Conservation (phyloP, 2,888 invertebrate genomes). For the Spodoptera exigua region DNA sequence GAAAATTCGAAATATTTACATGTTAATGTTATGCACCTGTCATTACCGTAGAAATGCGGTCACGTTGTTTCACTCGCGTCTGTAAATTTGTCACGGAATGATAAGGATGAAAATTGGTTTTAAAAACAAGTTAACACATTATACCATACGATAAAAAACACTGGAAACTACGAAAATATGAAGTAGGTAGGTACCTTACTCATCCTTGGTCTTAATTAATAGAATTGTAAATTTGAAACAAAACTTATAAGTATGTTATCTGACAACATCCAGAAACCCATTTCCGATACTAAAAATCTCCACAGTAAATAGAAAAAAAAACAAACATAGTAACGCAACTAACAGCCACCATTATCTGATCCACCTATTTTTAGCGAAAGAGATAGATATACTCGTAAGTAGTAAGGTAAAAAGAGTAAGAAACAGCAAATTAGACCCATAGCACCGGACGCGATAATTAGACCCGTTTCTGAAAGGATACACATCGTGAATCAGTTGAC, state of each 20-base stretch:
- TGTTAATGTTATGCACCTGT: not conserved
- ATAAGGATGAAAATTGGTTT: slow-evolving; percentile 37
- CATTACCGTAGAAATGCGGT: slow-evolving; percentile 21
- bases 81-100: slow-evolving; percentile 36
- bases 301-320: too few relatives aligned
- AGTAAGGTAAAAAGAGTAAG: slow-evolving; percentile 19
- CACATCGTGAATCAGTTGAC: slow-evolving; percentile 41
- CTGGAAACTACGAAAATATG: too few relatives aligned
- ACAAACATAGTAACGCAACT: slow-evolving; percentile 17
- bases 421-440: slow-evolving; percentile 32
- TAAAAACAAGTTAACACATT: too few relatives aligned
- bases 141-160: too few relatives aligned
- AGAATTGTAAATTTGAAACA: too few relatives aligned
- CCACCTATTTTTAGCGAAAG: slow-evolving; percentile 11
- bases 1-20: slow-evolving; percentile 3
- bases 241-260: too few relatives aligned
- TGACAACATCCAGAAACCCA: too few relatives aligned
- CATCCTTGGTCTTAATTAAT: too few relatives aligned
- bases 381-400: slow-evolving; percentile 12
- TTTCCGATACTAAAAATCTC: too few relatives aligned
- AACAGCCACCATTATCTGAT: slow-evolving; percentile 30
- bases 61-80: slow-evolving; percentile 39
- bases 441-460: slow-evolving; percentile 58
- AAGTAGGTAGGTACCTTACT: too few relatives aligned
- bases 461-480: slow-evolving; percentile 47